These are phyloP conservation scores for Microlaimidae sp. DNA, from an alignment of 2,888 invertebrate genomes.

Conservation along the genomic window DNA sequence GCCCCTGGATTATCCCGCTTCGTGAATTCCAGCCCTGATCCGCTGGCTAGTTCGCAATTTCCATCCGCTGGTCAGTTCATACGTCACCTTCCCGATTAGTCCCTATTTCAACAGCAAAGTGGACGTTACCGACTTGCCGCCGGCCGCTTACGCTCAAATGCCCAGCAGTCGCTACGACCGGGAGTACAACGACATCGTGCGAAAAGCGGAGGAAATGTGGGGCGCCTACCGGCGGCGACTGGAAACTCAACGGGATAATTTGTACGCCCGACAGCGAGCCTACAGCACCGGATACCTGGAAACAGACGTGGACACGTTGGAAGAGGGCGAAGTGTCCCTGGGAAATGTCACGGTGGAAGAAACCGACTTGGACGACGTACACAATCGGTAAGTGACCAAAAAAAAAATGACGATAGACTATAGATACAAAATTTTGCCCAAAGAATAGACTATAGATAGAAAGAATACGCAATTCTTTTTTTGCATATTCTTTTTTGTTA, in stretches of 20 bases:
- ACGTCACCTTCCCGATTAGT: too few relatives aligned
- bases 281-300: conserved; percentile 21
- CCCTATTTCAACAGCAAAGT: conserved; percentile 5
- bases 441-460: too few relatives aligned
- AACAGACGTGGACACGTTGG: conserved; percentile 22
- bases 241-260: conserved; percentile 20
- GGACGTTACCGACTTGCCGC: conserved; percentile 5
- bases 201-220: conserved; percentile 27
- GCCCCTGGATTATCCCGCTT: too few relatives aligned
- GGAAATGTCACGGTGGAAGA: conserved; percentile 13
- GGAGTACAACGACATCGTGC: conserved; percentile 32
- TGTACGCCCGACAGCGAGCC: conserved; percentile 20
- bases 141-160: neutral
- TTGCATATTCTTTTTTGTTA: too few relatives aligned
- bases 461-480: too few relatives aligned
- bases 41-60: conserved; percentile 4
- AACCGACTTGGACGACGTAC: conserved; percentile 18
- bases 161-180: conserved; percentile 3
- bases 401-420: neutral
- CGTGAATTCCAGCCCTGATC: conserved; percentile 1
- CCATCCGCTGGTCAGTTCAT: neutral
- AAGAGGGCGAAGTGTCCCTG: conserved; percentile 1
- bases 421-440: too few relatives aligned
- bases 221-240: conserved; percentile 26
- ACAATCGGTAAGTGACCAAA: neutral